Base-by-base conservation (phyloP, 2,113 vertebrate genomes). In the Erinaceus europaeus region DNA sequence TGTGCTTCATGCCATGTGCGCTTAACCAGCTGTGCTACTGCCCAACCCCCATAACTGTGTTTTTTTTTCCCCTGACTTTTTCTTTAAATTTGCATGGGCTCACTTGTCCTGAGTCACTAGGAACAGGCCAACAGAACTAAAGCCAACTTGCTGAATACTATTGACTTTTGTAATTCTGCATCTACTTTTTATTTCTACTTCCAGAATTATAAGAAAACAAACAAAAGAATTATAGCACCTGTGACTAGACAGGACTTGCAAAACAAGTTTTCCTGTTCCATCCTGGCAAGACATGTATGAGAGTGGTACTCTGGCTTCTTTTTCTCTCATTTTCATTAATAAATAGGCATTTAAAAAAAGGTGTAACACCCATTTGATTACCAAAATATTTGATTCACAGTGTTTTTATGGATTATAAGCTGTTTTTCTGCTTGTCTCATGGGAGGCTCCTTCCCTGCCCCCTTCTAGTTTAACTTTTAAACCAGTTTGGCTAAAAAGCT, bases 191-290 rank as follows among this genome's bases (percentile, higher is more conserved):
- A 75, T 72, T 50, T 34, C 27, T 86, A 32, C 69, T 81, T 82
- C 59, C 68, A 64, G 14, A 88, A 64, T 82, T 50, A 67, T 77
- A 61, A 64, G n/a, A n/a, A n/a, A n/a, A n/a, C n/a, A n/a, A n/a
- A n/a, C n/a, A n/a, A n/a, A n/a, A n/a, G n/a, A n/a, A n/a, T n/a
- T n/a, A n/a, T n/a, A n/a, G n/a, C n/a, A n/a, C n/a, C n/a, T n/a
- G n/a, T n/a, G n/a, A n/a, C n/a, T n/a, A n/a, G n/a, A n/a, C n/a
- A n/a, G n/a, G n/a, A n/a, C n/a, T n/a, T n/a, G n/a, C n/a, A n/a
- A n/a, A n/a, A n/a, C n/a, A n/a, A n/a, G n/a, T n/a, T n/a, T n/a
- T n/a, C n/a, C n/a, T n/a, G n/a, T n/a, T n/a, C n/a, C n/a, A n/a
- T n/a, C n/a, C n/a, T n/a, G n/a, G n/a, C n/a, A n/a, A n/a, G n/a